phyloP scores from a whole-genome alignment of 2,888 invertebrate genomes.

The Dolichopus griseipennis region DNA sequence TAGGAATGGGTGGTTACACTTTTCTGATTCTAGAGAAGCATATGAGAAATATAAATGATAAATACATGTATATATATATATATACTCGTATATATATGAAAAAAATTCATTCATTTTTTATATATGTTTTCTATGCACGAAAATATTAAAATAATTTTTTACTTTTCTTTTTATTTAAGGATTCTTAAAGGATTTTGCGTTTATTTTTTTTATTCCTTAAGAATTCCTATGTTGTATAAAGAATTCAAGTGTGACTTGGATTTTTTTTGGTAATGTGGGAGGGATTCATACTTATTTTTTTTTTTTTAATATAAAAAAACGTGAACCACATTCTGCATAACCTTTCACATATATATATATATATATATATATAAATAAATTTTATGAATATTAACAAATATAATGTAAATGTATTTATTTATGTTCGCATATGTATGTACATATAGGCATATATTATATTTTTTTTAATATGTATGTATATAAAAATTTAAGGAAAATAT shows the following conservation, averaged over 20 bases:
- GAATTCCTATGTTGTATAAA: background rate
- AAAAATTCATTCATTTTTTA: no score
- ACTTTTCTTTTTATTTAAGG: background rate
- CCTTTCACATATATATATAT: background rate
- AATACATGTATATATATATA: background rate
- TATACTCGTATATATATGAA: background rate
- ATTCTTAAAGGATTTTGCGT: background rate
- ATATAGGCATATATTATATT: background rate
- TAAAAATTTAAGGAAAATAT: background rate
- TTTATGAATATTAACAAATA: background rate
- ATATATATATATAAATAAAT: background rate
- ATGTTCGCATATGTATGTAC: background rate
- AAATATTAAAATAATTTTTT: background rate
- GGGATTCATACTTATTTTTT: background rate
- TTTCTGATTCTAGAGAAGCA: background rate
- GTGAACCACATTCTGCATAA: background rate
- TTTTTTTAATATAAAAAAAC: background rate
- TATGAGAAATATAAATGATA: conserved; percentile 3
- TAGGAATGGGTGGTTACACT: background rate
- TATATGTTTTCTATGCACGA: no score
- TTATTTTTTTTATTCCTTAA: background rate
- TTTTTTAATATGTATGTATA: background rate
- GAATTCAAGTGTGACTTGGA: background rate
- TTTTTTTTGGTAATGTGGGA: background rate
- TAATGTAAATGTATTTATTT: no score